These are phyloP conservation scores for Phortica magna DNA, from an alignment of 2,888 invertebrate species.

Conservation along the genomic window DNA sequence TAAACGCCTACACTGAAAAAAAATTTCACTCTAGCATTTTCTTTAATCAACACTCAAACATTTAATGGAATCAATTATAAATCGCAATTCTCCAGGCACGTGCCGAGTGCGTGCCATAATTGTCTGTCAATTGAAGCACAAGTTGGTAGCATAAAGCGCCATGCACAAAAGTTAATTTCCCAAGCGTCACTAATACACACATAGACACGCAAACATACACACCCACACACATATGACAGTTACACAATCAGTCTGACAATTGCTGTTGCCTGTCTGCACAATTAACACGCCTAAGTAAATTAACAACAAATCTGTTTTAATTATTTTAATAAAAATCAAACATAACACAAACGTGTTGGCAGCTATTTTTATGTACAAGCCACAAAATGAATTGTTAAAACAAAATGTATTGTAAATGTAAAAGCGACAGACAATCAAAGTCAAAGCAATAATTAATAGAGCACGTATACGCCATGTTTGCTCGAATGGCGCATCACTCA, in stretches of 20 bases:
- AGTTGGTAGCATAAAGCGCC: neutral
- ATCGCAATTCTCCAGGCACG: constrained; percentile 6
- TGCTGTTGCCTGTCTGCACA: constrained; percentile 7
- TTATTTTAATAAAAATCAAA: constrained; percentile 60
- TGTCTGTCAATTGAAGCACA: neutral
- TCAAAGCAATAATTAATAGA: constrained; percentile 21
- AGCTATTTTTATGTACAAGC: constrained; percentile 38
- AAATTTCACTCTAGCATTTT: neutral
- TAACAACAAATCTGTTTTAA: constrained; percentile 61
- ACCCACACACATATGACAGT: constrained; percentile 10
- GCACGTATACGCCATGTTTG: constrained; percentile 23
- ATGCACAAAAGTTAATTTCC: constrained; percentile 7
- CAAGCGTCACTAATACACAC: neutral
- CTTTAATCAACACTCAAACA: neutral
- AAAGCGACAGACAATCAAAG: neutral
- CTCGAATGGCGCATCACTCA: neutral
- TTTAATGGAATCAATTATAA: neutral
- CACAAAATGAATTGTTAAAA: neutral
- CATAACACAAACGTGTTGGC: constrained; percentile 51
- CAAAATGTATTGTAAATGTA: too few relatives aligned
- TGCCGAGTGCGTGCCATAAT: constrained; percentile 12
- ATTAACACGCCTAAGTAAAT: constrained; percentile 45
- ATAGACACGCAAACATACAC: neutral
- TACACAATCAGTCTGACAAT: neutral
- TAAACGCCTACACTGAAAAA: neutral